These are phyloP conservation scores for Pollenia amentaria DNA, from an alignment of 2,888 invertebrate species.

Conservation along the genomic window DNA sequence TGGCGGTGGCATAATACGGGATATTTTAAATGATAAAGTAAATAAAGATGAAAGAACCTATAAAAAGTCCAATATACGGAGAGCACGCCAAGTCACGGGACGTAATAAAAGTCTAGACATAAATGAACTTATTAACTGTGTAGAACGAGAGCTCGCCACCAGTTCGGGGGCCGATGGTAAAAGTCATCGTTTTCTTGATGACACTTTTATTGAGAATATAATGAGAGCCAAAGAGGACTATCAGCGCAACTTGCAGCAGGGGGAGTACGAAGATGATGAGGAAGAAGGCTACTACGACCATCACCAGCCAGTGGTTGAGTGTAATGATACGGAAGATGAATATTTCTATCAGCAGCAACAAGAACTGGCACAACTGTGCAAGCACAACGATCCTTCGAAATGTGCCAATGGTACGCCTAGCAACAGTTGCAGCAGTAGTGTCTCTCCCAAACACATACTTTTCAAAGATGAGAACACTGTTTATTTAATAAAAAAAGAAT, in stretches of 20 bases:
- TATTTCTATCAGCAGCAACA: conserved; percentile 70
- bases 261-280: conserved; percentile 39
- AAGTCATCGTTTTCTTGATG: conserved; percentile 79
- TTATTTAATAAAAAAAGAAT: conserved; percentile 84
- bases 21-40: conserved; percentile 82
- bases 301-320: not conserved
- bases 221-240: conserved; percentile 77
- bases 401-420: not conserved
- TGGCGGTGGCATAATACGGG: conserved; percentile 82
- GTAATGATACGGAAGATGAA: conserved; percentile 65
- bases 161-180: conserved; percentile 62
- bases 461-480: conserved; percentile 84
- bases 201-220: conserved; percentile 78
- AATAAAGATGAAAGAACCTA: conserved; percentile 77
- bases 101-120: conserved; percentile 84
- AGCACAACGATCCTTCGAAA: conserved; percentile 54
- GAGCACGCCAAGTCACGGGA: conserved; percentile 76
- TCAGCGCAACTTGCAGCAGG: conserved; percentile 60
- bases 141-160: conserved; percentile 78
- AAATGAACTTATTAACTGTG: conserved; percentile 82
- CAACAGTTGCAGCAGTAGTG: conserved; percentile 3
- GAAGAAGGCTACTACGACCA: conserved; percentile 21
- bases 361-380: conserved; percentile 60
- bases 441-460: conserved; percentile 81
- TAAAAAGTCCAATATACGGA: conserved; percentile 75